Evolutionary conservation across 2,888 invertebrate species (phyloP).

Genomic region (Sinotaia quadrata): DNA sequence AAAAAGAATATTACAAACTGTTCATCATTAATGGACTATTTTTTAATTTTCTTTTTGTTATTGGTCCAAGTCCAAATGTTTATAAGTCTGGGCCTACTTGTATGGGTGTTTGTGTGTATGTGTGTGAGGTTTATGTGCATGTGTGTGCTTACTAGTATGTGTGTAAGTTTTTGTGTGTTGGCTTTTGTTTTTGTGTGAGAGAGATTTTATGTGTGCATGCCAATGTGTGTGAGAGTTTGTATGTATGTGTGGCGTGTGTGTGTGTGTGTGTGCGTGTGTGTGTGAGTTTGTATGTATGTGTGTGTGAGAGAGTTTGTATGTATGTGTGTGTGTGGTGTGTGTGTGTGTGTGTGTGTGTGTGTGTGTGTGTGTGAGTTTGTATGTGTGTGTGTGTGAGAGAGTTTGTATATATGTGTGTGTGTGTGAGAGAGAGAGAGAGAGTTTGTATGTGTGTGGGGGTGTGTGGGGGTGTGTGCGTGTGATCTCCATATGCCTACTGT

Average conservation of each 20-base stretch:
- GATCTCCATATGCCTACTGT: background rate
- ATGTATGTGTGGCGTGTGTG: no score
- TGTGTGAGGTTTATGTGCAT: background rate
- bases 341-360: no score
- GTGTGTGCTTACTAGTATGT: background rate
- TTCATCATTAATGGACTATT: no score
- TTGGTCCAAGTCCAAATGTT: background rate
- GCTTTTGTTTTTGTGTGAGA: background rate
- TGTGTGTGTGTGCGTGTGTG: no score
- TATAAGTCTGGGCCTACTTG: background rate
- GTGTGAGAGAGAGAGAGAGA: constrained; percentile 2
- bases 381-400: constrained; percentile 15
- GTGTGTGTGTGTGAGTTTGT: no score
- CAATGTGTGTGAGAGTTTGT: no score
- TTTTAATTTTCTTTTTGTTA: no score
- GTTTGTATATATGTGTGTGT: constrained; percentile 12
- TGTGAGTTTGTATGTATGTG: constrained; percentile 4
- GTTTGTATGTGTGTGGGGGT: background rate
- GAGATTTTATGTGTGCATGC: background rate
- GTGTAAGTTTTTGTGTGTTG: background rate
- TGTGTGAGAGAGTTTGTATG: no score
- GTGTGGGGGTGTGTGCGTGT: background rate
- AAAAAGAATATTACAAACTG: no score
- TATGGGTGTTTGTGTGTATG: background rate
- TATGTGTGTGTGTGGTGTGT: no score